phyloP scores from a whole-genome alignment of 2,888 invertebrate species.

The Ophion costatus region DNA sequence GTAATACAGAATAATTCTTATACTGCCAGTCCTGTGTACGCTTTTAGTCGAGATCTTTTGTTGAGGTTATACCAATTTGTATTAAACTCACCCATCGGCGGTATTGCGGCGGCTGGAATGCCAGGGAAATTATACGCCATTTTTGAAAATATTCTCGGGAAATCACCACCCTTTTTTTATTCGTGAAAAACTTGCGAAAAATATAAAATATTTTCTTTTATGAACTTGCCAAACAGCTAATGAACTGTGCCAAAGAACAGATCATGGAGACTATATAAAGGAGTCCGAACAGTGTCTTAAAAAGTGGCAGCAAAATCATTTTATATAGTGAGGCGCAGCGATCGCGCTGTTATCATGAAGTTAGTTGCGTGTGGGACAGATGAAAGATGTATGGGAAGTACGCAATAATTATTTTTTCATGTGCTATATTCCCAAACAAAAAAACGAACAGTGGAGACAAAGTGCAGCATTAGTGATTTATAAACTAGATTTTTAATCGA shows the following conservation, averaged over 20 bases:
- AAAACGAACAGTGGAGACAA: too few relatives aligned
- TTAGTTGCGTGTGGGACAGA: too few relatives aligned
- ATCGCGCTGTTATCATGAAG: too few relatives aligned
- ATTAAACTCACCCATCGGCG: conserved; percentile 78
- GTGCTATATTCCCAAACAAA: too few relatives aligned
- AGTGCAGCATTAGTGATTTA: too few relatives aligned
- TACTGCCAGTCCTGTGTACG: background rate
- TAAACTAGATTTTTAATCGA: too few relatives aligned
- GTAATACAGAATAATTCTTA: background rate
- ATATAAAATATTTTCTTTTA: background rate
- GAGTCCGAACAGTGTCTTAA: background rate
- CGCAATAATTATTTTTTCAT: too few relatives aligned
- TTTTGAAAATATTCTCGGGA: conserved; percentile 49
- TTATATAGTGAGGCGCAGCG: too few relatives aligned
- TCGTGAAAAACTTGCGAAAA: background rate
- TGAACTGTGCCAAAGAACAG: background rate
- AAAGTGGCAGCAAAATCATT: background rate
- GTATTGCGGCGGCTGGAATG: conserved; percentile 80
- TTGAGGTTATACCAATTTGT: conserved; percentile 47
- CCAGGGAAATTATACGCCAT: conserved; percentile 83
- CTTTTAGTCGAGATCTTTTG: background rate
- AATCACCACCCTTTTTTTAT: background rate
- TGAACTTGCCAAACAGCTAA: background rate
- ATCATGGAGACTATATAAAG: background rate
- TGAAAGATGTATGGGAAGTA: too few relatives aligned